Conservation (phyloP, 1,140 invertebrate species). For the Gryllus bimaculatus region DNA sequence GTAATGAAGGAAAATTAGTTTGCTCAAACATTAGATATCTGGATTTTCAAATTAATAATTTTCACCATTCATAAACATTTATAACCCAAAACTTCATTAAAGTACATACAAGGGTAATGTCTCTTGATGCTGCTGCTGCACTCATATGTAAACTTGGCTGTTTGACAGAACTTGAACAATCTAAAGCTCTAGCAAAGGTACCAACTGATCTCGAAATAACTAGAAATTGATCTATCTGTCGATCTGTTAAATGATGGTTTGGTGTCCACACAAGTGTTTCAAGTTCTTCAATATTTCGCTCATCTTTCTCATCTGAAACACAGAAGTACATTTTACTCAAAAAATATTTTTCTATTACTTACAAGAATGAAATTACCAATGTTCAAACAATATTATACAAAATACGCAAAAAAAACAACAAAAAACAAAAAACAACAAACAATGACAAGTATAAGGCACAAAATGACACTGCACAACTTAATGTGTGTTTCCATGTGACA, state of each 20-base stretch:
- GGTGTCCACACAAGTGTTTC: constrained; percentile 94
- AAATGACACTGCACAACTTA: no score
- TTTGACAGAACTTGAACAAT: constrained; percentile 95
- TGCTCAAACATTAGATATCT: no score
- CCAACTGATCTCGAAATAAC: constrained; percentile 95
- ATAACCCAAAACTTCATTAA: no score
- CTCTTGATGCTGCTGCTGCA: constrained; percentile 93
- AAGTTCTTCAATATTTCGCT: constrained; percentile 63
- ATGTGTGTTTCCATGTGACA: no score
- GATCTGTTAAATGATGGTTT: constrained; percentile 76
- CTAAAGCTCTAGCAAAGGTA: constrained; percentile 95
- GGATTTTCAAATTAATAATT: no score
- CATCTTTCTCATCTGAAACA: constrained; percentile 59
- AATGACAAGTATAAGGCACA: background rate
- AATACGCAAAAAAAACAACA: background rate
- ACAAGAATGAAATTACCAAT: background rate
- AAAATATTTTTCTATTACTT: background rate
- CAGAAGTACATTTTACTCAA: constrained; percentile 19
- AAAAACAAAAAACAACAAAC: background rate
- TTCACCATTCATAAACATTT: no score
- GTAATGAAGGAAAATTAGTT: no score
- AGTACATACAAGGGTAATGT: constrained; percentile 80
- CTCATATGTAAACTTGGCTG: constrained; percentile 98
- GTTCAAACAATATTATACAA: constrained; percentile 15
- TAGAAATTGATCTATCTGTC: constrained; percentile 97